Conservation (phyloP, 2,888 invertebrate species). For the Agelastica alni region DNA sequence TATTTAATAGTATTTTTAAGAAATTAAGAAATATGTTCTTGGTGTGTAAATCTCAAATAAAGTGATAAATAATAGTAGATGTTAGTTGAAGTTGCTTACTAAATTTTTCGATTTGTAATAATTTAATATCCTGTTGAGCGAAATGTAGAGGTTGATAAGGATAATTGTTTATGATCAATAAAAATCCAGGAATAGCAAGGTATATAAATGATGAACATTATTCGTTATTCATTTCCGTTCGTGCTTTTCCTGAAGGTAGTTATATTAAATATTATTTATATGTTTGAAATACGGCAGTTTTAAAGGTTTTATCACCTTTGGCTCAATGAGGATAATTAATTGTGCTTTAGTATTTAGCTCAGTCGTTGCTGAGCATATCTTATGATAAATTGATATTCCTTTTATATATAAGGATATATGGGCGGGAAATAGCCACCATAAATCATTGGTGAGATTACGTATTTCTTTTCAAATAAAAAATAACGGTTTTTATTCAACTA, state of each 20-base stretch:
- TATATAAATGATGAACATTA: slow-evolving; percentile 12
- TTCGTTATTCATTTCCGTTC: slow-evolving; percentile 14
- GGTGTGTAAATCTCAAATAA: too few species aligned
- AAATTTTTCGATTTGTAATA: too few species aligned
- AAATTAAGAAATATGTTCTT: too few species aligned
- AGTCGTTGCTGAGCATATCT: slow-evolving; percentile 23
- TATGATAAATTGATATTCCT: slow-evolving; percentile 24
- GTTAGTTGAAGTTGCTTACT: too few species aligned
- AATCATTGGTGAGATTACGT: slow-evolving; percentile 29
- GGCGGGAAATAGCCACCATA: slow-evolving; percentile 25
- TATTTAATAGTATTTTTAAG: too few species aligned
- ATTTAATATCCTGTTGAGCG: too few species aligned
- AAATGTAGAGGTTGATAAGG: too few species aligned
- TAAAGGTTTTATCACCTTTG: slow-evolving; percentile 24
- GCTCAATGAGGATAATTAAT: slow-evolving; percentile 23
- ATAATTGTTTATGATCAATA: too few species aligned
- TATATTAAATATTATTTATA: too few species aligned
- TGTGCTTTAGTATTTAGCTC: slow-evolving; percentile 22
- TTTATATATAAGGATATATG: slow-evolving; percentile 26
- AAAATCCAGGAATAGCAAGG: too few species aligned
- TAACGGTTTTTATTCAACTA: too few species aligned
- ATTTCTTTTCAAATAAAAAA: slow-evolving; percentile 15
- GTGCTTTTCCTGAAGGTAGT: slow-evolving; percentile 18
- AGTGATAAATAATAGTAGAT: too few species aligned
- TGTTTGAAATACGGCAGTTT: slow-evolving; percentile 16